Percentiles rank a stretch among this genome's conserved stretches.
Conservation (phyloP, 2,797 vertebrate genomes). For the Chanos chanos region DNA sequence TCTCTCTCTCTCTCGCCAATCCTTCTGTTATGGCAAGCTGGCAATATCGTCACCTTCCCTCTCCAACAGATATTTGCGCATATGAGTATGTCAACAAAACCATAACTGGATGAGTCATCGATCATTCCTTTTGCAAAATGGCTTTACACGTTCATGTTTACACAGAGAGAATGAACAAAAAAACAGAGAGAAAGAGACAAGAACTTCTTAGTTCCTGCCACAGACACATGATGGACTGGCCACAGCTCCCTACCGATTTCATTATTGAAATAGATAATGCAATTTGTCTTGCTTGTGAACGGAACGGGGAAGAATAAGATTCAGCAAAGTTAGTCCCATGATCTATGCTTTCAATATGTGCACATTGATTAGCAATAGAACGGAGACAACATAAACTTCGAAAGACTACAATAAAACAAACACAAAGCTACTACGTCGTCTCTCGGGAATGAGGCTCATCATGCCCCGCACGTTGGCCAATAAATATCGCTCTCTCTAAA, state of each 20-base stretch:
- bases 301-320: slow-evolving; percentile 16
- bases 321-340: slow-evolving; percentile 41
- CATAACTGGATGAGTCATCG: too few relatives aligned
- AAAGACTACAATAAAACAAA: slow-evolving; percentile 43
- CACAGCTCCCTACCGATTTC: slow-evolving; percentile 4
- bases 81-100: too few relatives aligned
- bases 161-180: too few relatives aligned
- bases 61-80: too few relatives aligned
- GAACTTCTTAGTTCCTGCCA: too few relatives aligned
- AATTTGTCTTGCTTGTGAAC: slow-evolving; percentile 20
- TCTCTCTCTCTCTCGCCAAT: not conserved
- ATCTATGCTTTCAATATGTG: slow-evolving; percentile 50
- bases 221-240: too few relatives aligned
- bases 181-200: too few relatives aligned
- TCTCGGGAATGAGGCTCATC: slow-evolving; percentile 11
- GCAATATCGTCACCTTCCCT: slow-evolving; percentile 6
- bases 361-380: slow-evolving; percentile 50
- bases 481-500: slow-evolving; percentile 32
- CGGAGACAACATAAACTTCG: slow-evolving; percentile 42
- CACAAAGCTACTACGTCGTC: slow-evolving; percentile 10
- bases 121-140: too few relatives aligned
- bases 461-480: not conserved
- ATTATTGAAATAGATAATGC: slow-evolving; percentile 37
- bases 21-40: not conserved
- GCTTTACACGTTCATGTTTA: too few relatives aligned